Evolutionary conservation across 2,113 vertebrate genomes (phyloP), one percentile per base, ranked within the genome.

Genomic region (Pseudorhombus dupliciocellatus): DNA sequence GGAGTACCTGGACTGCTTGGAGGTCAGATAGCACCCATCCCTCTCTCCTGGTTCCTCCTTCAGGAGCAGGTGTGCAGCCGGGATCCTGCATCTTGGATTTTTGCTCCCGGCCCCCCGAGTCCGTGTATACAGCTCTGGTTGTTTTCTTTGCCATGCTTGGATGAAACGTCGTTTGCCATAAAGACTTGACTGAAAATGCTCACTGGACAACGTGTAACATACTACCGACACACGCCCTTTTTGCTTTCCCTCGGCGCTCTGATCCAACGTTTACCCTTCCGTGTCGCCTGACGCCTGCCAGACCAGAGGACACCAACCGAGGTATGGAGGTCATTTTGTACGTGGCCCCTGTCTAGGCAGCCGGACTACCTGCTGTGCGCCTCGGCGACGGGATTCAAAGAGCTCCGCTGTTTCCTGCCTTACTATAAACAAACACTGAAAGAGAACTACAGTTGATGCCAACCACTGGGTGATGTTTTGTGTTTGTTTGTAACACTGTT

Each of bases 1-100:
- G 88, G 93, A 94, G 80, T 94, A 93, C 81, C 90, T 94, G 81
- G 91, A 93, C 71, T 92, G 92, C 76, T 57, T 92, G 68, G 93
- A 94, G 30, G 90, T 91, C 81, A 93, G 93, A 93, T 93, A 93
- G 89, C 93, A 91, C 75, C 68, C n/a, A 79, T 81, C 69, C 70
- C 77, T 28, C 15, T 21, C 53, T 2, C 4, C 26, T 65, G 5
- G 25, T 5, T 51, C 55, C 30, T 76, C 51, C 30, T 53, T 52
- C 15, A 62, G 64, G 70, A 79, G 31, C 66, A n/a, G 50, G 56
- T 55, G 63, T 42, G 28, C 50, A 58, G 71, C 65, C 60, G 7
- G 20, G 46, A 50, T 56, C 78, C 63, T 18, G 77, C 77, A 64
- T 66, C 42, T 66, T 61, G 34, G 34, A 37, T 37, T 37, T 12